Evolutionary conservation across 2,888 invertebrate species (phyloP).

Genomic region (Melanchra persicariae): DNA sequence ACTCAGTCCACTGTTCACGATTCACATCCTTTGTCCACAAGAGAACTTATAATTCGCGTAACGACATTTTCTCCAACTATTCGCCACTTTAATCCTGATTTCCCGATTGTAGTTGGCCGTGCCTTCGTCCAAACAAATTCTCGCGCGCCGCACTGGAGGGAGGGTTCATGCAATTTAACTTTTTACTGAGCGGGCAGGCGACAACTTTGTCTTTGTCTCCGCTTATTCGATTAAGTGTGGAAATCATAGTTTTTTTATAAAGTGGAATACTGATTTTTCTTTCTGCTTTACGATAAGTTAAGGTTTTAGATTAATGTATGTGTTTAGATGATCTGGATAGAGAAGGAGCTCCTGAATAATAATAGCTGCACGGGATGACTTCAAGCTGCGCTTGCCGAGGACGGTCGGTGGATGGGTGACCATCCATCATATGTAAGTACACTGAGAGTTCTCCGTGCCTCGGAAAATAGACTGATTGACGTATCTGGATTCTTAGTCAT

Average conservation of each 20-base stretch:
- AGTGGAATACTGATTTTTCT: conserved; percentile 33
- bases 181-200: conserved; percentile 75
- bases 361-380: too few relatives aligned
- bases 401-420: too few relatives aligned
- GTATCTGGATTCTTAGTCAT: not conserved
- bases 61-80: conserved; percentile 37
- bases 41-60: conserved; percentile 38
- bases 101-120: conserved; percentile 59
- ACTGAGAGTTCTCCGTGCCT: too few relatives aligned
- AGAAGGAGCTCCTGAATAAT: too few relatives aligned
- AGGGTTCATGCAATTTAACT: conserved; percentile 82
- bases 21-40: conserved; percentile 1
- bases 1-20: not conserved
- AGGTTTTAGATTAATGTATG: not conserved
- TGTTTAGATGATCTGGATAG: not conserved
- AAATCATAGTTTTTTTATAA: conserved; percentile 67
- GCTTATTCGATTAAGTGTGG: conserved; percentile 78
- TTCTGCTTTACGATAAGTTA: conserved; percentile 12
- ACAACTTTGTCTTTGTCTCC: conserved; percentile 77
- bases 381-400: too few relatives aligned
- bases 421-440: too few relatives aligned
- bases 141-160: conserved; percentile 57
- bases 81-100: conserved; percentile 52
- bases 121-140: conserved; percentile 70
- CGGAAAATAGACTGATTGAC: too few relatives aligned